These are phyloP conservation scores for Sylvilagus bachmani DNA, from an alignment of 2,113 vertebrate genomes.

Conservation along the genomic window DNA sequence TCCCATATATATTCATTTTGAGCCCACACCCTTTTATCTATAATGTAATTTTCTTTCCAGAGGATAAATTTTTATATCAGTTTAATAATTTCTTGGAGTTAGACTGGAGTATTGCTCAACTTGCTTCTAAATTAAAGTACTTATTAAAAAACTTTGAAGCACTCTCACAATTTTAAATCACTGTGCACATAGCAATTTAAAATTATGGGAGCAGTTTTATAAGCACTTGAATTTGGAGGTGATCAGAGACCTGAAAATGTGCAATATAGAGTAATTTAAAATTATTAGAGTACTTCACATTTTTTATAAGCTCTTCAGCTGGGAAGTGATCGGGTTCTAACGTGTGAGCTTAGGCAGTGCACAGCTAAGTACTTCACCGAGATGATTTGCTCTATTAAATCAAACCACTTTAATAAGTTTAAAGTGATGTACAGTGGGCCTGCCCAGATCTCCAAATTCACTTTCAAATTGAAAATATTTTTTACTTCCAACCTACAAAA, in stretches of 20 bases:
- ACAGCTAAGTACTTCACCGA: constrained; percentile 76
- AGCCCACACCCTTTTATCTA: constrained; percentile 26
- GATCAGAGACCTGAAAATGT: constrained; percentile 89
- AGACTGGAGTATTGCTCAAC: constrained; percentile 86
- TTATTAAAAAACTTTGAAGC: constrained; percentile 90
- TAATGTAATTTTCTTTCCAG: constrained; percentile 85
- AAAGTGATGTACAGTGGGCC: constrained; percentile 74
- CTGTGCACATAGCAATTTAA: constrained; percentile 88
- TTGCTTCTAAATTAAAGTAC: constrained; percentile 88
- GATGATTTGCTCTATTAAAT: constrained; percentile 83
- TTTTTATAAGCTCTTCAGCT: constrained; percentile 88
- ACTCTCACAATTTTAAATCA: constrained; percentile 90
- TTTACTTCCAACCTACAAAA: constrained; percentile 77
- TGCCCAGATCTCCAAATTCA: constrained; percentile 76
- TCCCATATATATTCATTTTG: neutral
- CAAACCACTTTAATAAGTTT: constrained; percentile 83
- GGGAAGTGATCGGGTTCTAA: constrained; percentile 82
- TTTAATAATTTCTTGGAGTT: constrained; percentile 87
- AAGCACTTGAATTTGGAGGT: constrained; percentile 90
- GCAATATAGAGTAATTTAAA: constrained; percentile 88
- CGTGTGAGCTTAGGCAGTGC: constrained; percentile 81
- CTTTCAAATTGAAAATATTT: constrained; percentile 86
- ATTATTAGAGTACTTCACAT: constrained; percentile 88
- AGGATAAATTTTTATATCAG: constrained; percentile 82
- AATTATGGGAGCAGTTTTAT: constrained; percentile 89